Percentiles rank a stretch among this genome's conserved stretches.
Conservation (phyloP, 1,140 invertebrate genomes). For the Diuraphis noxia region DNA sequence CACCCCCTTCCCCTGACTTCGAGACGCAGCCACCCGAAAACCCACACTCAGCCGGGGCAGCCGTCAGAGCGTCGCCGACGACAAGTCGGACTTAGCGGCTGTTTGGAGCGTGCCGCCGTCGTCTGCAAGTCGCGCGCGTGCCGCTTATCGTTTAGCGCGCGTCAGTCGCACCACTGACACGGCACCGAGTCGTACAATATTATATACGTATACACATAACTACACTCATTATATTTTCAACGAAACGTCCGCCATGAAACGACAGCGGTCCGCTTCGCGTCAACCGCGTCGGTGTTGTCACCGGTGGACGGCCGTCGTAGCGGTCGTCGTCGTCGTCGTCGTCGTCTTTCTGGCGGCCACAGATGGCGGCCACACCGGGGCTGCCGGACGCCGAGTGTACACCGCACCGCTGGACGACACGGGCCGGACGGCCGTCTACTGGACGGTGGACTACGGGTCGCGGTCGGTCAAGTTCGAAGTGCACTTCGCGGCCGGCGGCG, state of each 20-base stretch:
- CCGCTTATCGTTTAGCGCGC: not conserved
- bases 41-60: not conserved
- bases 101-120: not conserved
- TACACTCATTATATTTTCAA: not conserved
- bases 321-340: not conserved
- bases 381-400: constrained; percentile 47
- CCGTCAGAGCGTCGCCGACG: not conserved
- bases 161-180: not conserved
- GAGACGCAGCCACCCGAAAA: not conserved
- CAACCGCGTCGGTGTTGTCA: not conserved
- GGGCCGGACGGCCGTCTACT: constrained; percentile 56
- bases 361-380: not conserved
- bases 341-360: not conserved
- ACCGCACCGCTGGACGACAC: constrained; percentile 56
- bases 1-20: no score
- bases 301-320: not conserved
- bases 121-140: not conserved
- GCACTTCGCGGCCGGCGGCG: constrained; percentile 39
- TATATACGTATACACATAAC: not conserved
- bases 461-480: constrained; percentile 52
- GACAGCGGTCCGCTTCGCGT: not conserved
- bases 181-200: not conserved
- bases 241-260: not conserved
- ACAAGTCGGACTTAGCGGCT: not conserved
- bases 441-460: constrained; percentile 56